These are phyloP conservation scores for Chaetodon trifasciatus DNA, from an alignment of 2,797 vertebrate species.

Conservation along the genomic window DNA sequence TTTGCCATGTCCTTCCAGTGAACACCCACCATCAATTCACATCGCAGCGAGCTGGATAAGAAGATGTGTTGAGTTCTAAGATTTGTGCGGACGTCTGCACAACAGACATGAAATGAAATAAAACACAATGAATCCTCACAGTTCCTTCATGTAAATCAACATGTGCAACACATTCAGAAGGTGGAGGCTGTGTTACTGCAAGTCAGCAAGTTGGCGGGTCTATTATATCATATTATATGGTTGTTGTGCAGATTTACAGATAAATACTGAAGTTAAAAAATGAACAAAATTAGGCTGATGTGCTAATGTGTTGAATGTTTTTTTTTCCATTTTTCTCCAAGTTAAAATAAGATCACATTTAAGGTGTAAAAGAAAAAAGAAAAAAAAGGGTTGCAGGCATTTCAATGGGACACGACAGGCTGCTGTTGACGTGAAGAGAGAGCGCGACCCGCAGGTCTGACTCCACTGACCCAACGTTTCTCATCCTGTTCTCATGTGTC, in stretches of 20 bases:
- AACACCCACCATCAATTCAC: background rate
- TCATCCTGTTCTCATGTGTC: background rate
- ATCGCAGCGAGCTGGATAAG: background rate
- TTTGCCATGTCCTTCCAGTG: background rate
- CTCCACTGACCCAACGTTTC: background rate
- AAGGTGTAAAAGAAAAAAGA: background rate
- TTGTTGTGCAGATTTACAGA: background rate
- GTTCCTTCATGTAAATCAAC: background rate
- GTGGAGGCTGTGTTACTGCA: conserved; percentile 16
- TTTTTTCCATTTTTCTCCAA: background rate
- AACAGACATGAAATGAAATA: background rate
- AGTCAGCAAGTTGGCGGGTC: conserved; percentile 8
- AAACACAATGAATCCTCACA: background rate
- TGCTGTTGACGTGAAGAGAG: background rate
- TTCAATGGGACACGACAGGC: background rate
- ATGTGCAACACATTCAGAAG: background rate
- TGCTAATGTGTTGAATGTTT: background rate
- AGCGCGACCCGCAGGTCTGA: background rate
- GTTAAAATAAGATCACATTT: background rate
- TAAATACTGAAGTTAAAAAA: background rate
- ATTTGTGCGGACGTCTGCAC: background rate
- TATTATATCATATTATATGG: background rate
- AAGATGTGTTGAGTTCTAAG: background rate
- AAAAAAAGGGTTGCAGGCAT: background rate
- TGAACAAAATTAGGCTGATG: background rate